These are phyloP conservation scores for Brachionichthys hirsutus DNA, from an alignment of 2,113 vertebrate genomes.

Conservation along the genomic window DNA sequence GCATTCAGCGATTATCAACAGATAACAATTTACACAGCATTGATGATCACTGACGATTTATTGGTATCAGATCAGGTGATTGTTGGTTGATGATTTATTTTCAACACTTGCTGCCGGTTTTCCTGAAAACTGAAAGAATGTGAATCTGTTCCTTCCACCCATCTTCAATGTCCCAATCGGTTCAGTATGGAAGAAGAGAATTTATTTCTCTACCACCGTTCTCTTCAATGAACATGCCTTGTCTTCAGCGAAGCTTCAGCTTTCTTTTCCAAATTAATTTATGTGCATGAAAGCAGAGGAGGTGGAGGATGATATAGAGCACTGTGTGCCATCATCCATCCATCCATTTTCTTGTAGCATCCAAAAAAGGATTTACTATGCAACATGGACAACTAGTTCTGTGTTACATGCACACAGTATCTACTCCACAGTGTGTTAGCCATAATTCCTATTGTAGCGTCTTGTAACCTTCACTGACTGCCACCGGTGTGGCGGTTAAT, in stretches of 20 bases:
- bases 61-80: not conserved
- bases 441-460: constrained; percentile 29
- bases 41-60: constrained; percentile 8
- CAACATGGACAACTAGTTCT: constrained; percentile 2
- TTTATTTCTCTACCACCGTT: constrained; percentile 21
- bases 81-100: not conserved
- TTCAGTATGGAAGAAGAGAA: constrained; percentile 24
- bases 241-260: too few species aligned
- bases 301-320: constrained; percentile 10
- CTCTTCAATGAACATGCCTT: constrained; percentile 11
- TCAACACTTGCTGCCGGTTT: constrained; percentile 14
- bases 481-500: constrained; percentile 21
- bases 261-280: not conserved
- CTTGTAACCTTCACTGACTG: constrained; percentile 27
- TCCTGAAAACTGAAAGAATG: constrained; percentile 23
- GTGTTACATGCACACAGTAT: not conserved
- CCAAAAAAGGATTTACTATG: constrained; percentile 32
- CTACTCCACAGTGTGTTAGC: not conserved
- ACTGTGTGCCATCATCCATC: too few species aligned
- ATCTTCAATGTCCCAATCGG: constrained; percentile 15
- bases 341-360: too few species aligned
- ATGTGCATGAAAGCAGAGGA: constrained; percentile 19
- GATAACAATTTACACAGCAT: constrained; percentile 12
- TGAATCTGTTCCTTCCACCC: too few species aligned
- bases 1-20: constrained; percentile 18